These are phyloP conservation scores for Epinephelus lanceolatus DNA, from an alignment of 2,113 vertebrate species.

Conservation along the genomic window DNA sequence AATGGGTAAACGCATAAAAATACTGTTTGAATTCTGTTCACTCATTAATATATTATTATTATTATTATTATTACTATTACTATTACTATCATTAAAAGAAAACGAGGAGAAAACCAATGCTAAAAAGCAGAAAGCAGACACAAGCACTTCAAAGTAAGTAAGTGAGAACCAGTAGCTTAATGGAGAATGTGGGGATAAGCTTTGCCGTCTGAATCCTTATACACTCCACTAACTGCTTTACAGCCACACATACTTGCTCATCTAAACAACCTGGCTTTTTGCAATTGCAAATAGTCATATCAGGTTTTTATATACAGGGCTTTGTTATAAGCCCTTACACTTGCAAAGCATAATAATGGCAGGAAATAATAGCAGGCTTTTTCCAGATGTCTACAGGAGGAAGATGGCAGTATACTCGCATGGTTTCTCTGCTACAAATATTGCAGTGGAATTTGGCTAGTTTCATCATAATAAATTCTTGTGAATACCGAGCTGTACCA, in stretches of 20 bases:
- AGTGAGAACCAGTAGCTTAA: constrained; percentile 20
- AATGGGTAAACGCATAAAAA: not conserved
- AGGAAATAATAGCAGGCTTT: not conserved
- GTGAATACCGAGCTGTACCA: not conserved
- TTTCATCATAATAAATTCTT: not conserved
- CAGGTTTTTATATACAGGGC: not conserved
- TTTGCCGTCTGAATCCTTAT: constrained; percentile 16
- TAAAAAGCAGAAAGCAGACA: constrained; percentile 15
- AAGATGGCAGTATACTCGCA: constrained; percentile 9
- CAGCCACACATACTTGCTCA: constrained; percentile 25
- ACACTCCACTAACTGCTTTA: constrained; percentile 20
- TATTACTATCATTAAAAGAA: not conserved
- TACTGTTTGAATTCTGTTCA: not conserved
- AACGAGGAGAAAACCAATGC: not conserved
- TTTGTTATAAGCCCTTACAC: constrained; percentile 11
- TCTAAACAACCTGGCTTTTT: constrained; percentile 38
- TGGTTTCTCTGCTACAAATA: not conserved
- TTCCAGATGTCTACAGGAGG: not conserved
- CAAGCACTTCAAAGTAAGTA: constrained; percentile 29
- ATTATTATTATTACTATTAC: not conserved
- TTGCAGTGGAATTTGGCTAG: constrained; percentile 5
- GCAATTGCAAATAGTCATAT: constrained; percentile 37
- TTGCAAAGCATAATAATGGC: not conserved
- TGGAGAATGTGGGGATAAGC: constrained; percentile 38
- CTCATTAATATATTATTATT: not conserved